Evolutionary conservation across 1,140 invertebrate species (phyloP).

Genomic region (Caenorhabditis elegans): DNA sequence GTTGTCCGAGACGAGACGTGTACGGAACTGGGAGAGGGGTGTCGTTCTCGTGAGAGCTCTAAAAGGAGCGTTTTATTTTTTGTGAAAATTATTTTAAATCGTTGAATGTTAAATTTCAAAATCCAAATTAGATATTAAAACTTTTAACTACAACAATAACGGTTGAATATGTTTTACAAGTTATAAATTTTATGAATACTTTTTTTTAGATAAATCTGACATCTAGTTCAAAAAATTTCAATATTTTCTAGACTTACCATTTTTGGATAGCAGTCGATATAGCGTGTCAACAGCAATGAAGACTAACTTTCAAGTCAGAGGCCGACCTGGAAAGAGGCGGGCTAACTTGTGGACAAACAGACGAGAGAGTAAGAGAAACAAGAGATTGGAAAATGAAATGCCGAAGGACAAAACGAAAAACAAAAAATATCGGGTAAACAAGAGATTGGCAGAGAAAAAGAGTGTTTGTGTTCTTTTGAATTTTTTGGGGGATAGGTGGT

Average conservation of each 20-base stretch:
- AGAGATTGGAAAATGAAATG: neutral
- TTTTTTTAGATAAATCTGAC: too few species aligned
- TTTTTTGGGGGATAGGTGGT: neutral
- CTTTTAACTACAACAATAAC: too few species aligned
- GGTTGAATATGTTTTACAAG: too few species aligned
- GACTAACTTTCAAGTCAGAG: neutral
- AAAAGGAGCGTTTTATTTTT: neutral
- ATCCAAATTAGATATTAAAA: too few species aligned
- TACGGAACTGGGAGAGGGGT: slow-evolving; percentile 3
- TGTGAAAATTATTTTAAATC: neutral
- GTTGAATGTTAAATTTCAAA: too few species aligned
- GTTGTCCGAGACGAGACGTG: slow-evolving; percentile 10
- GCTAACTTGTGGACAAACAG: slow-evolving; percentile 11
- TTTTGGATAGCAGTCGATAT: neutral
- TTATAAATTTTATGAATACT: too few species aligned
- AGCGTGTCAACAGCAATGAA: slow-evolving; percentile 4
- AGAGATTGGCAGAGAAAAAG: neutral
- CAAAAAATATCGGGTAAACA: slow-evolving; percentile 1
- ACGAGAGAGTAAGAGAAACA: neutral
- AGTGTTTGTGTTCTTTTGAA: slow-evolving; percentile 20
- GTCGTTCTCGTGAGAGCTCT: neutral
- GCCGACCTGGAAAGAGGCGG: neutral
- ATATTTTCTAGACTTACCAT: neutral
- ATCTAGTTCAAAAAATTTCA: too few species aligned
- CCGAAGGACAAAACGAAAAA: slow-evolving; percentile 9